Evolutionary conservation across 2,888 invertebrate species (phyloP), one percentile per base, ranked within the genome.

Genomic region (Cerastis rubricosa): DNA sequence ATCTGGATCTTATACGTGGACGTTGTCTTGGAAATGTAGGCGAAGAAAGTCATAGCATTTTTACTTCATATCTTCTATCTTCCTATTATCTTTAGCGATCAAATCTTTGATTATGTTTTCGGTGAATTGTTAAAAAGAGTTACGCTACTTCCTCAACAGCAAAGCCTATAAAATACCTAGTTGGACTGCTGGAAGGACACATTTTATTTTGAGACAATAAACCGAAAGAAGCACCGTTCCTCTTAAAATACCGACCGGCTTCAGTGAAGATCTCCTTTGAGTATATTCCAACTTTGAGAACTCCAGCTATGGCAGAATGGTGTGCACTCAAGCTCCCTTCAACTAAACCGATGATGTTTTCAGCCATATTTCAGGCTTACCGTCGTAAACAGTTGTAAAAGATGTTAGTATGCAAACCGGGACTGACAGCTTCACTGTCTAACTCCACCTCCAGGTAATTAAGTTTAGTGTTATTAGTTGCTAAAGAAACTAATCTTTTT

Each of bases 401-500:
- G 19, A 64, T 51, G 47, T 54, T 63, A 11, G 22, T 40, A 76
- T 35, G 51, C 35, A 54, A 69, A 54, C 54, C 45, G 3, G 8
- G 11, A 47, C 54, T 29, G 78, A 64, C 40, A 70, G 63, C 14
- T 63, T 78, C 70, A 78, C 54, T 29, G 19, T 40, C 9, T 25
- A 1, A 3, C 57, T 49, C 22, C 22, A 35, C n/a, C n/a, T n/a
- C n/a, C 12, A 43, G 43, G 47, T 35, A 65, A 59, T 65, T 57
- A 45, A 71, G 17, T 78, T 71, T 45, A 78, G 3, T 71, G 57
- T 71, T 78, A 78, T 78, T 51, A 66, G 45, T 59, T 61, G 65
- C 45, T 72, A 79, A 71, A 51, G 49, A 66, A 78, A 78, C 65
- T 59, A 51, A 79, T 79, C 57, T 59, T 59, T 59, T 79, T 51